Conservation (phyloP, 2,113 vertebrate genomes). For the Saguinus imperator region DNA sequence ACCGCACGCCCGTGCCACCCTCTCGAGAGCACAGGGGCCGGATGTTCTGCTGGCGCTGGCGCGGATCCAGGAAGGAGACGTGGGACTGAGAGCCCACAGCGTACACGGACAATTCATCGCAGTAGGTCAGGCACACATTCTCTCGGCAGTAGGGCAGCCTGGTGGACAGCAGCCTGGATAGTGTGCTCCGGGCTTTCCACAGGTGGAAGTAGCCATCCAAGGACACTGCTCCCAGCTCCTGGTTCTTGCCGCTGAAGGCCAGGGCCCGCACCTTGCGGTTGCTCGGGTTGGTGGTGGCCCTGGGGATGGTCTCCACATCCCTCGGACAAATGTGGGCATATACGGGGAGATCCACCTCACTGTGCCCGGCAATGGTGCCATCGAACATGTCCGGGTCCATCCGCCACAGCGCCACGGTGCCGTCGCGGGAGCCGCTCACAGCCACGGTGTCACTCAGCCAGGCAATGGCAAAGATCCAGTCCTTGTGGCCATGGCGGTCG, state of each 20-base stretch:
- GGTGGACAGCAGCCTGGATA: constrained; percentile 94
- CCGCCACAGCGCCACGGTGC: constrained; percentile 95
- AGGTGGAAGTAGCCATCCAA: constrained; percentile 98
- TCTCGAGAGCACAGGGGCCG: constrained; percentile 93
- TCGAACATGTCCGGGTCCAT: constrained; percentile 88
- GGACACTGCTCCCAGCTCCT: constrained; percentile 96
- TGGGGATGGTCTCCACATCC: constrained; percentile 93
- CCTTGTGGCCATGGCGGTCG: constrained; percentile 47
- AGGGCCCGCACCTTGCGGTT: constrained; percentile 96
- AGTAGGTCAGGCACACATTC: constrained; percentile 96
- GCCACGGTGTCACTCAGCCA: constrained; percentile 65
- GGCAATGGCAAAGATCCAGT: constrained; percentile 68
- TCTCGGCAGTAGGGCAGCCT: constrained; percentile 96
- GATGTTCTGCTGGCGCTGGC: constrained; percentile 90
- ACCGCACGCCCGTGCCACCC: constrained; percentile 94
- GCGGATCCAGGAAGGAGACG: constrained; percentile 95
- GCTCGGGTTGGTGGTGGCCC: constrained; percentile 92
- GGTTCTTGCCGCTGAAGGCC: constrained; percentile 93
- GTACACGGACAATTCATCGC: constrained; percentile 95
- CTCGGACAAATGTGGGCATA: constrained; percentile 93
- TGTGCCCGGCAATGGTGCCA: constrained; percentile 83
- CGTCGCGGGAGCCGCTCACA: constrained; percentile 91
- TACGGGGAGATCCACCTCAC: constrained; percentile 86
- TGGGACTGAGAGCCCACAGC: constrained; percentile 97
- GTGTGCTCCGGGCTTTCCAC: constrained; percentile 92